Conservation (phyloP, 2,113 vertebrate species). For the Prunella fulvescens region DNA sequence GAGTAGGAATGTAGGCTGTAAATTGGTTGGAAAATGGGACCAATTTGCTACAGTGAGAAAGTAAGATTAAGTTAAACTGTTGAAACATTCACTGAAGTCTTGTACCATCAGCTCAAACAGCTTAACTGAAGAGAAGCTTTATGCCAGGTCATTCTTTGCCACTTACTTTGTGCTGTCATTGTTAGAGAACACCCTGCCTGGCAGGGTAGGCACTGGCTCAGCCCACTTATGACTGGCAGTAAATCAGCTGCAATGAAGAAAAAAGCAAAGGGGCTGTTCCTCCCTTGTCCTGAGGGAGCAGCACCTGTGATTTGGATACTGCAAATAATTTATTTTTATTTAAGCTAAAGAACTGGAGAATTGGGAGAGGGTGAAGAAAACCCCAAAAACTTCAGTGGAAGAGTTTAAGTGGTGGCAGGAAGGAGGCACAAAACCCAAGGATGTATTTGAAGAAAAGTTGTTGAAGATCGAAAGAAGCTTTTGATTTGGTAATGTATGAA, state of each 20-base stretch:
- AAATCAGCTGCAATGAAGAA: neutral
- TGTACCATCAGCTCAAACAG: neutral
- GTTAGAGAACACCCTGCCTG: neutral
- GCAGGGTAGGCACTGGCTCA: neutral
- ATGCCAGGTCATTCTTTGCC: neutral
- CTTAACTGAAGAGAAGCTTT: neutral
- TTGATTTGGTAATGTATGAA: neutral
- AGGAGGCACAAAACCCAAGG: neutral
- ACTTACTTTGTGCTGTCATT: neutral
- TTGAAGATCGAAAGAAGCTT: neutral
- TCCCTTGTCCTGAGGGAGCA: neutral
- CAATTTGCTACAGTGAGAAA: neutral
- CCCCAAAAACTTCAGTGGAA: neutral
- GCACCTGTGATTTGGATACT: neutral
- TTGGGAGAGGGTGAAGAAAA: neutral
- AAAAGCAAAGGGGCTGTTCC: neutral
- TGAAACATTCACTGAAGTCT: neutral
- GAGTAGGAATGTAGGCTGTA: neutral
- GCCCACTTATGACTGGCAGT: neutral
- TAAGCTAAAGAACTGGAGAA: neutral
- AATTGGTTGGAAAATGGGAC: constrained; percentile 9
- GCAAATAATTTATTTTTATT: neutral
- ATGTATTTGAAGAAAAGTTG: neutral
- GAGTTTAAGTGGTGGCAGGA: neutral
- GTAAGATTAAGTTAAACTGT: neutral